Evolutionary conservation across 2,888 invertebrate genomes (phyloP), one percentile per base, ranked within the genome.

Genomic region (Slavum lentiscoides): DNA sequence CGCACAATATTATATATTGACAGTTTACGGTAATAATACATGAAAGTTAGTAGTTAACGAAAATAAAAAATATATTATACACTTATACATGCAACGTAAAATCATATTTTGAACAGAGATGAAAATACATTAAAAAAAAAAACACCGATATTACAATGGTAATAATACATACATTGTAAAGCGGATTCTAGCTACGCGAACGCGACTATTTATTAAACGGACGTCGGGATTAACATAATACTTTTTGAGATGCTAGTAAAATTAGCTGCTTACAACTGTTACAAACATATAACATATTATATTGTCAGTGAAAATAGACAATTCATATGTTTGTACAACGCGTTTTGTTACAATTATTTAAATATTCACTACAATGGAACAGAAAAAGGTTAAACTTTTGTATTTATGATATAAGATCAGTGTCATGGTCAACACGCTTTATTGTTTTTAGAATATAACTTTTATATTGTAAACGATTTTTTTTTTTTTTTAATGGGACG

Each of bases 361-460:
- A 59, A 59, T 11, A 49, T 49, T 49, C 15, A 2, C 3, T 49
- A 49, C 3, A 15, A 13, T 49, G 11, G 49, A 49, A 30, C 30
- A 30, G 4, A 49, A 49, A 15, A 15, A 9, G 11, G 49, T 43
- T 43, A 49, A 43, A 30, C 4, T 43, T 49, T 49, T 49, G 49
- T 49, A 49, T 13, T 49, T 11, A 11, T 13, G 11, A 49, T 13
- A 15, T 13, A 49, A 49, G 13, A 49, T 15, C 49, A 49, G 11
- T 49, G 11, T 49, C 13, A 13, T 49, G 13, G 49, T 13, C 11
- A 17, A 5, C 19, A 19, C 6, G 55, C 4, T 55, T 49, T 49
- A 49, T 59, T 21, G 19, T 30, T 66, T 74, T 75, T 43, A 75
- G 58, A 75, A 75, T 67, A 67, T 75, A 67, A 23, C 19, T 55